Evolutionary conservation across 1,140 invertebrate species (phyloP), one percentile per base, ranked within the genome.

Genomic region (Pteromalus puparum): DNA sequence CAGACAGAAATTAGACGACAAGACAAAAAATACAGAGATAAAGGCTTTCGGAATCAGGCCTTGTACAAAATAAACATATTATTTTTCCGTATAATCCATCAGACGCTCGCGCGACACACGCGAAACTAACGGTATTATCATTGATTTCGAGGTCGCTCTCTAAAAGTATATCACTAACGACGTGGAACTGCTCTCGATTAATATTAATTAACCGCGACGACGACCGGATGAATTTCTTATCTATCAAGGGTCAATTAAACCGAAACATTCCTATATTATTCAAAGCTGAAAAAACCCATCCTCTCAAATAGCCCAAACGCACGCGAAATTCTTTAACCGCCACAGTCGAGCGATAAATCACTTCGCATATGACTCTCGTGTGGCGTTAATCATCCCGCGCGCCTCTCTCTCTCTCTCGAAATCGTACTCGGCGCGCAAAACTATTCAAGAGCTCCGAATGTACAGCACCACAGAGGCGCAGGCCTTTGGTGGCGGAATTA

Each of bases 81-180:
- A 61, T 61, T 61, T 61, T n/a, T 61, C 53, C 46, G 46, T 18
- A 2, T 10, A 48, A 48, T 48, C 46, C 18, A 18, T 48, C 46
- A 48, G 46, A 48, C 13, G 15, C 13, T 13, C 46, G 13, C 46
- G 46, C 46, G 46, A 13, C 21, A 9, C 28, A 26, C 26, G 1
- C 68, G 13, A 74, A 74, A 74, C 26, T 74, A 48, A 48, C 21
- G 73, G 4, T 38, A 75, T 75, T 24, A 75, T 75, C 73, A 46
- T 75, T n/a, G 38, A 75, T 75, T 75, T 48, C 26, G 72, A 73
- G 34, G 30, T 34, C 7, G 34, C 1, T 38, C 21, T 38, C 2
- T 30, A 34, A n/a, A n/a, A 4, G 7, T n/a, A 61, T n/a, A 61
- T 61, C 21, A n/a, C 21, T 21, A 21, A n/a, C 18, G 6, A 61